Evolutionary conservation across 2,888 invertebrate genomes (phyloP), one percentile per base, ranked within the genome.

Genomic region (Euproctis similis): DNA sequence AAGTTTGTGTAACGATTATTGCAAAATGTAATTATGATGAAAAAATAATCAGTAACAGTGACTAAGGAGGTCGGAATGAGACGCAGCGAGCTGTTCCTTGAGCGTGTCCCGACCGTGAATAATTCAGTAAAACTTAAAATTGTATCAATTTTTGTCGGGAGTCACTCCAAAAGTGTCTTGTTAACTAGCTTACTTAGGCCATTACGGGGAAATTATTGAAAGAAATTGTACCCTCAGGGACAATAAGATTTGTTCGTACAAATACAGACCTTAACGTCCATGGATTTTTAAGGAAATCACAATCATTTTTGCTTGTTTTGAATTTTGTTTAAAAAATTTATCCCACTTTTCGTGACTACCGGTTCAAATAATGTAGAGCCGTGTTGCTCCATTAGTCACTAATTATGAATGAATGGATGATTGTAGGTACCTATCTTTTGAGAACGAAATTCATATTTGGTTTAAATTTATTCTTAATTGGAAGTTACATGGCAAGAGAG

Each of bases 131-230:
- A 59, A 53, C 49, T 59, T 51, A 53, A 62, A 61, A 55, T 51
- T 55, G 55, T 54, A 53, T 56, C 50, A 55, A 55, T 55, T 62
- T 58, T 57, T 63, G 62, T 21, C 53, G 42, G 43, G 46, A 47
- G 57, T 47, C 52, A 42, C 40, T 53, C 56, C 45, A 45, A 54
- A 54, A 59, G 61, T 55, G 53, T 57, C 62, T 65, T 63, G 67
- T 65, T 70, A 71, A 70, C 70, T 62, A 66, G 59, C 64, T 66
- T 66, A 71, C 67, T 72, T 67, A 58, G 57, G 37, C 59, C 62
- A 68, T 72, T 71, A 63, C 59, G 44, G 41, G 46, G 36, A 43
- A 65, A 69, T 68, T 70, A 70, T 70, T 71, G 62, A 66, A 68
- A 61, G 64, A 63, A 62, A 68, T 58, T 59, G 57, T 55, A 59